Percentiles rank a stretch among this genome's conserved stretches.
These are phyloP conservation scores for Agrilus planipennis DNA, from an alignment of 1,140 invertebrate species.

Conservation along the genomic window DNA sequence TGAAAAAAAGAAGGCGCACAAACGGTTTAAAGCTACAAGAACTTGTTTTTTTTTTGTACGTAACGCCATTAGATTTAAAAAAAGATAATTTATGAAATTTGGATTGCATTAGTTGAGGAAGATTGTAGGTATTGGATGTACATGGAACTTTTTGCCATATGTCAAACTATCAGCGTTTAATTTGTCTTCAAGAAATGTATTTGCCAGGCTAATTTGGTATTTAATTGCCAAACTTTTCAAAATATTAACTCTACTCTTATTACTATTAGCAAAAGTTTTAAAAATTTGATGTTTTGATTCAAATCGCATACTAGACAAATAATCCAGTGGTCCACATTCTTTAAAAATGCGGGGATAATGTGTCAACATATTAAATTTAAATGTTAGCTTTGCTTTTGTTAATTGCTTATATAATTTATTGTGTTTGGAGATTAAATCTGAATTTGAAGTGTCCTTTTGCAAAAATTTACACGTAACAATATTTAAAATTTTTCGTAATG, in stretches of 20 bases:
- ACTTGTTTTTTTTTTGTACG: too few relatives aligned
- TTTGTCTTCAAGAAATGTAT: background rate
- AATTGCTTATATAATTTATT: background rate
- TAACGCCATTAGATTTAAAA: too few relatives aligned
- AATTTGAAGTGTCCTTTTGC: background rate
- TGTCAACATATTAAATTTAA: background rate
- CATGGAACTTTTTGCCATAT: too few relatives aligned
- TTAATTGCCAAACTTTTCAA: background rate
- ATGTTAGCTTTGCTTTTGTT: background rate
- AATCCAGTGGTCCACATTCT: background rate
- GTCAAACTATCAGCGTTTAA: too few relatives aligned
- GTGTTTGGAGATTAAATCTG: background rate
- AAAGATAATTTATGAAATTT: too few relatives aligned
- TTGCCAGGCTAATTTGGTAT: background rate
- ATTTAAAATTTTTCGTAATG: background rate
- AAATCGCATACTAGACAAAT: background rate
- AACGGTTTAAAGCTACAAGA: too few relatives aligned
- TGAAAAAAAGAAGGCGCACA: too few relatives aligned
- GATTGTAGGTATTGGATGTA: too few relatives aligned
- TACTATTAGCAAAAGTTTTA: background rate
- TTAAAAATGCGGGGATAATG: background rate
- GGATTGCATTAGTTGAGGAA: too few relatives aligned
- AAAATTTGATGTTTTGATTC: slow-evolving; percentile 1
- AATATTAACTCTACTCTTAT: background rate
- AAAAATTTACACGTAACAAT: background rate